These are phyloP conservation scores for Tuta absoluta DNA, from an alignment of 2,888 invertebrate species.

Conservation along the genomic window DNA sequence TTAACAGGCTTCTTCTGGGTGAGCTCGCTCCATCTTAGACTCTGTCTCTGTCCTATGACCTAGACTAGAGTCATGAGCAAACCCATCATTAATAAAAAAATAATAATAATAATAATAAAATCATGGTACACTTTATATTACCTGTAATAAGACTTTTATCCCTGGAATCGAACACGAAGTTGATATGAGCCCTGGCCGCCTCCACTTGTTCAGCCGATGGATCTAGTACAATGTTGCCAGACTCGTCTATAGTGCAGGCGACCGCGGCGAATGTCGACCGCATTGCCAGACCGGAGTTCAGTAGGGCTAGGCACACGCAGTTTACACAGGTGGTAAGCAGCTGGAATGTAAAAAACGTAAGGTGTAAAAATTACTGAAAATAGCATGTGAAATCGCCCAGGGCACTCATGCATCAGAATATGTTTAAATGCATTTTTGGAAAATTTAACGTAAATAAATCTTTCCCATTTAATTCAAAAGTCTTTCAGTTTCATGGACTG, in stretches of 20 bases:
- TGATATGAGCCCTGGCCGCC: constrained; percentile 83
- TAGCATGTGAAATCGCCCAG: neutral
- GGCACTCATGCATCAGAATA: too few species aligned
- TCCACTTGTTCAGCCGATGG: constrained; percentile 79
- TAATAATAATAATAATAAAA: too few species aligned
- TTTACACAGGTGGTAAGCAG: constrained; percentile 91
- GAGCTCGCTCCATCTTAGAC: too few species aligned
- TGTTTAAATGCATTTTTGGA: too few species aligned
- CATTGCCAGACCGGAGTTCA: constrained; percentile 92
- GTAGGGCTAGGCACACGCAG: constrained; percentile 89
- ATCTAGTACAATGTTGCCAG: constrained; percentile 83
- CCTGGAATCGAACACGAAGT: constrained; percentile 87
- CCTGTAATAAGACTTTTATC: constrained; percentile 61
- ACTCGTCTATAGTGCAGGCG: constrained; percentile 84
- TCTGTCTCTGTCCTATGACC: too few species aligned
- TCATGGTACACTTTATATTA: too few species aligned
- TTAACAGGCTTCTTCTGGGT: too few species aligned
- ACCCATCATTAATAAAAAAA: too few species aligned
- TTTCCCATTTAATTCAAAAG: too few species aligned
- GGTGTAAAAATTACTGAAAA: neutral
- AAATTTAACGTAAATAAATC: too few species aligned
- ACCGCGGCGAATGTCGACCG: constrained; percentile 90
- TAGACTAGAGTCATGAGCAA: too few species aligned
- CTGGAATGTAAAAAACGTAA: constrained; percentile 64
- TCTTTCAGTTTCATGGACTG: too few species aligned